Evolutionary conservation across 2,888 invertebrate species (phyloP), one percentile per base, ranked within the genome.

Genomic region (Meteorus colon): DNA sequence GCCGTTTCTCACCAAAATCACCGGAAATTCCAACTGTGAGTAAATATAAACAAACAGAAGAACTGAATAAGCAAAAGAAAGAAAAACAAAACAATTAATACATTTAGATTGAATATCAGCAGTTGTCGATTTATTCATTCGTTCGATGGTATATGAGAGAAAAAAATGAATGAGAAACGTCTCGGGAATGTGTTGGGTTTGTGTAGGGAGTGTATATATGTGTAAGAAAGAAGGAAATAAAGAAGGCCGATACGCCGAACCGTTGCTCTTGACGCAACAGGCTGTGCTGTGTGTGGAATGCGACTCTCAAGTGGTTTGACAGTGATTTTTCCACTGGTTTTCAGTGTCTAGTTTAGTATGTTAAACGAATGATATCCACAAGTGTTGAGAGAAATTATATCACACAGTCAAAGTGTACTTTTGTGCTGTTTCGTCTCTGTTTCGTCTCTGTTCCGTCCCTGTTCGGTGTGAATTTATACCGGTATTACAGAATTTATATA

Each of bases 181-280:
- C 19, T 65, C 12, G 37, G 65, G 10, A 37, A 12, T 37, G 37
- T 19, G 65, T 19, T 37, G 6, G 19, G 19, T 19, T 62, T 16
- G 34, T 34, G 41, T 37, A 19, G 34, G 4, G 12, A 41, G 41
- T 41, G 41, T 34, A n/a, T 48, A 48, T 48, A 6, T 63, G 34
- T 63, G 63, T 12, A 31, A 63, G 37, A 41, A 16, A 34, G 65
- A 65, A 34, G 34, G 55, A 55, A 55, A 55, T 55, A 55, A 24
- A 55, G 55, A 55, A 55, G 55, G 55, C 55, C 55, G n/a, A 55
- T 55, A 55, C 55, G 10, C 55, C 31, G n/a, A 31, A 41, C 41
- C 69, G 69, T 59, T 59, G 59, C 55, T 70, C 69, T 70, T 70
- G 69, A 72, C 62, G 68, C 76, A 76, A 76, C 72, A 72, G 73